Percentiles rank a stretch among this genome's conserved stretches.
Evolutionary conservation across 2,797 vertebrate genomes (phyloP).

Genomic region (Molossus alvarezi): DNA sequence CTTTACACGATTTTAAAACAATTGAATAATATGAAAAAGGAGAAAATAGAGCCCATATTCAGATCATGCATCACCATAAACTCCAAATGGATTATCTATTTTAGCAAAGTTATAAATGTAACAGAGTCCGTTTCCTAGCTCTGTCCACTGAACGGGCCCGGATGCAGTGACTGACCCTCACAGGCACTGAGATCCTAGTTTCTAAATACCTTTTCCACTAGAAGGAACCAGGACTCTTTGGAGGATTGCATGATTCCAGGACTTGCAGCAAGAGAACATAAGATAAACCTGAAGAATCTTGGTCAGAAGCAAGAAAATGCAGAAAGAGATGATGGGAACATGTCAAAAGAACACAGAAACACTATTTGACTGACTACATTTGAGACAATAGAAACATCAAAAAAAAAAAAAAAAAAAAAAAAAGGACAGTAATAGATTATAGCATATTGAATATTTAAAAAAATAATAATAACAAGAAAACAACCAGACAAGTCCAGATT

Average conservation of each 20-base stretch:
- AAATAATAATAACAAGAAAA: background rate
- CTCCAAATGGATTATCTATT: background rate
- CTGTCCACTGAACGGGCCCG: background rate
- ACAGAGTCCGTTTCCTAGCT: background rate
- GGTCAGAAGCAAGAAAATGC: background rate
- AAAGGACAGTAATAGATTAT: background rate
- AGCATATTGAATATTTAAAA: background rate
- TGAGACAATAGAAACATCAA: background rate
- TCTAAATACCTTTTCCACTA: background rate
- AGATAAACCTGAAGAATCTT: background rate
- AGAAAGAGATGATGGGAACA: background rate
- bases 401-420: background rate
- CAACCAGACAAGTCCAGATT: background rate
- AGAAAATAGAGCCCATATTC: background rate
- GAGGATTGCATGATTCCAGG: background rate
- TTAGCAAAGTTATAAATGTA: constrained; percentile 2
- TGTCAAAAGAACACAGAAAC: background rate
- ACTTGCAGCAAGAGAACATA: background rate
- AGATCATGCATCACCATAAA: background rate
- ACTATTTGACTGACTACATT: background rate
- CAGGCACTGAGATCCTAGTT: background rate
- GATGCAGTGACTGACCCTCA: background rate
- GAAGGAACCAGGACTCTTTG: background rate
- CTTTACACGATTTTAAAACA: background rate
- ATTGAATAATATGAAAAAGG: constrained; percentile 12